A percentile compares a stretch with the other conserved stretches of the same genome.
These are phyloP conservation scores for Bibio marci DNA, from an alignment of 2,888 invertebrate genomes.

Conservation along the genomic window DNA sequence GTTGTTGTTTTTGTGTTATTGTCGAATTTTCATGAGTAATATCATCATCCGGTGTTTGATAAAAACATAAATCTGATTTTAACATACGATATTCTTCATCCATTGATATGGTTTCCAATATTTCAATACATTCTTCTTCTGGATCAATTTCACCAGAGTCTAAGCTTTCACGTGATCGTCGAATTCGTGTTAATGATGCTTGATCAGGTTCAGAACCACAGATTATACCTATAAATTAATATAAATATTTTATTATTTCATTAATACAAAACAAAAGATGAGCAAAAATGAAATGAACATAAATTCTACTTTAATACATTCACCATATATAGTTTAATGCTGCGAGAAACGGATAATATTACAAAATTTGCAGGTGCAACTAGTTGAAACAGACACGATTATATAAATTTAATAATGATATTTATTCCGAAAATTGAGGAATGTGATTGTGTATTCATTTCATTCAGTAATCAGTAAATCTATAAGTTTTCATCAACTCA, in stretches of 20 bases:
- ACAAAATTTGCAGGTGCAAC: no score
- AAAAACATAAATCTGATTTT: conserved; percentile 26
- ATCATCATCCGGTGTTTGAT: conserved; percentile 24
- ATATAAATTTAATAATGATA: no score
- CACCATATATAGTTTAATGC: no score
- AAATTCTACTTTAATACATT: not conserved
- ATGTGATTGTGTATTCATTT: no score
- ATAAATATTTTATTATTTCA: not conserved
- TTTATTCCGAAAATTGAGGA: no score
- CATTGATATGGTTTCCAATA: conserved; percentile 28
- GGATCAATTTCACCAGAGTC: conserved; percentile 47
- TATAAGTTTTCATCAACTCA: no score
- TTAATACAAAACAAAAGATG: not conserved
- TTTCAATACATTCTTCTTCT: conserved; percentile 36
- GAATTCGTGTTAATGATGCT: conserved; percentile 27
- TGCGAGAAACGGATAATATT: no score
- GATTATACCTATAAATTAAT: conserved; percentile 32
- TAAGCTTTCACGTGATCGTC: conserved; percentile 54
- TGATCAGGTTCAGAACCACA: conserved; percentile 34
- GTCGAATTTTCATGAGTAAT: conserved; percentile 12
- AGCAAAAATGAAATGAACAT: no score
- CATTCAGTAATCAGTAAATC: no score
- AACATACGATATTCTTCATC: conserved; percentile 27
- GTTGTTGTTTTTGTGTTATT: conserved; percentile 11
- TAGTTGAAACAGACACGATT: no score